Evolutionary conservation across 1,140 invertebrate species (phyloP).

Genomic region (Drosophila repletoides): DNA sequence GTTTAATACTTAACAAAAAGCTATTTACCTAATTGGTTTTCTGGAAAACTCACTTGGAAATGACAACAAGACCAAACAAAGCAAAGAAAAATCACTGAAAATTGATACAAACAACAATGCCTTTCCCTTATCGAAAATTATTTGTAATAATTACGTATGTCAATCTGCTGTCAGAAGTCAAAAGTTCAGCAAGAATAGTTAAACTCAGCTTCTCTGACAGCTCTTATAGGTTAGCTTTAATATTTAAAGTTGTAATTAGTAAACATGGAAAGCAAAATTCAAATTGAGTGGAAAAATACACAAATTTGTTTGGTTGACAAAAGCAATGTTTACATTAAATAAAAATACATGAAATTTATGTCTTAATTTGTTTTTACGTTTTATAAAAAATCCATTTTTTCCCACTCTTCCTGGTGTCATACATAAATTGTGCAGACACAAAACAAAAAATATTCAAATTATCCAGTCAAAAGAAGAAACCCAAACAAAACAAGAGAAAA

Average conservation of each 20-base stretch:
- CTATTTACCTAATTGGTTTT: not conserved
- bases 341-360: slow-evolving; percentile 51
- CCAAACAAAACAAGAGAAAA: no score
- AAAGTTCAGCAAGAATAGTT: not conserved
- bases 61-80: no score
- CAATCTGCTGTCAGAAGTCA: slow-evolving; percentile 34
- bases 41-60: not conserved
- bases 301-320: slow-evolving; percentile 2
- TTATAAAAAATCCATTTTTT: slow-evolving; percentile 23
- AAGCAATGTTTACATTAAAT: slow-evolving; percentile 60
- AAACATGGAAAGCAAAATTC: not conserved
- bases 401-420: slow-evolving; percentile 20
- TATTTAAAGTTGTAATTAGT: slow-evolving; percentile 25
- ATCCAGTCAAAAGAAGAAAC: slow-evolving; percentile 13
- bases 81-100: not conserved
- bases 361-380: slow-evolving; percentile 59
- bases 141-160: slow-evolving; percentile 16
- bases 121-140: no score
- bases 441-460: slow-evolving; percentile 35
- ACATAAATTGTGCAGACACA: slow-evolving; percentile 52
- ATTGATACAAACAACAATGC: no score
- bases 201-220: not conserved
- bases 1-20: not conserved
- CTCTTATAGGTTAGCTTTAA: not conserved
- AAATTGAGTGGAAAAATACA: slow-evolving; percentile 11